Base-by-base conservation (phyloP, 2,797 vertebrate genomes). In the Enteromius afrohamiltoni region DNA sequence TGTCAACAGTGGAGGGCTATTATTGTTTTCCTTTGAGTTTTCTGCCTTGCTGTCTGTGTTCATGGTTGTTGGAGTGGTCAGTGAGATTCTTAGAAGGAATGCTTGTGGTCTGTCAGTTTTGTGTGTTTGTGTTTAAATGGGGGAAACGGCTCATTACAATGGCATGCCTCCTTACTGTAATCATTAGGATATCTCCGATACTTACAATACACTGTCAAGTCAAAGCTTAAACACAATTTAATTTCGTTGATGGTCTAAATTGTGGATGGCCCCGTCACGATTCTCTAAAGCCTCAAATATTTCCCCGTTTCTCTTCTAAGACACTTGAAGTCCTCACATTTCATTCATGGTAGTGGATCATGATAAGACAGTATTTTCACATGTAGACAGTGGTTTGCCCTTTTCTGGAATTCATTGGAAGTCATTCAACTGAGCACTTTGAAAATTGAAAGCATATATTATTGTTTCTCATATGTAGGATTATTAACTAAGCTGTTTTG, bases 341-440 rank as follows among this genome's bases (percentile, higher is more conserved):
- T 49, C 29, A 26, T 37, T 53, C 71, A 53, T 23, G 23, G 9
- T 82, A 17, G 60, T 60, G 31, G 21, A 21, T 29, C 0, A 16
- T 47, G 31, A 75, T 37, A 42, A 49, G 31, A 74, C 8, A 16
- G 21, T 49, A 64, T 74, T 73, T 65, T 67, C 45, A 29, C 2
- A 1, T 34, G 26, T 77, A 16, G 8, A 40, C 26, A 47, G 23
- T 73, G 68, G 53, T 34, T 81, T n/a, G 13, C 29, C 29, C n/a
- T 82, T 37, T 75, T 51, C 40, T 73, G 26, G 26, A 65, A 40
- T 26, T 19, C 29, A 8, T 82, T 51, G n/a, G 31, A 40, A 75
- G 45, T 60, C 6, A 47, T 81, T 81, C 6, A 81, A 34, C 53
- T 21, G 6, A 81, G 53, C 67, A 81, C 68, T 42, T 76, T 76